Conservation (phyloP, 2,888 invertebrate species). For the Cephus nigrinus region DNA sequence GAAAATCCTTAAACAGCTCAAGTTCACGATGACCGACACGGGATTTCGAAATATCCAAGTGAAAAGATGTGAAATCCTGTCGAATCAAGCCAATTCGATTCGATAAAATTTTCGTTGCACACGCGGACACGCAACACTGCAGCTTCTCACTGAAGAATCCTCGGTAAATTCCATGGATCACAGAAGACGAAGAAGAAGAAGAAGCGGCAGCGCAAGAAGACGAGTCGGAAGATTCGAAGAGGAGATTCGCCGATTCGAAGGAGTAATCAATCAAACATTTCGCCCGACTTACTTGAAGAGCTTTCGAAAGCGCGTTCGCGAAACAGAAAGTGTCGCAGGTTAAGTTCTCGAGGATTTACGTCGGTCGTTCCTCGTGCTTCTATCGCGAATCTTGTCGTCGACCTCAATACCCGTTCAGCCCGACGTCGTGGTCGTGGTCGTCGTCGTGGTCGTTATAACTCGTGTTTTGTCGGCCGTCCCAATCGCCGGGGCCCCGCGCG, state of each 20-base stretch:
- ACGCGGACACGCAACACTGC: too few relatives aligned
- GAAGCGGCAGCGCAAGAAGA: not conserved
- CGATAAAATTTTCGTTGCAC: too few relatives aligned
- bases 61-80: too few relatives aligned
- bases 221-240: not conserved
- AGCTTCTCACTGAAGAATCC: too few relatives aligned
- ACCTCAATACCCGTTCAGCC: slow-evolving; percentile 5
- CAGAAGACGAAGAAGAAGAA: not conserved
- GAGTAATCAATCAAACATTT: not conserved
- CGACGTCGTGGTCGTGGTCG: slow-evolving; percentile 24
- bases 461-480: slow-evolving; percentile 54
- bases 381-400: slow-evolving; percentile 24
- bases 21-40: too few relatives aligned
- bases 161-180: too few relatives aligned
- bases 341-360: slow-evolving; percentile 7
- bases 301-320: not conserved
- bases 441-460: slow-evolving; percentile 25
- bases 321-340: not conserved
- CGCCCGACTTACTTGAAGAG: not conserved
- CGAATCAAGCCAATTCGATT: too few relatives aligned
- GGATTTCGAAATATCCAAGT: too few relatives aligned
- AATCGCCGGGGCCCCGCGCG: slow-evolving; percentile 66
- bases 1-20: too few relatives aligned
- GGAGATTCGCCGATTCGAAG: not conserved
- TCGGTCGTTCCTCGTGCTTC: slow-evolving; percentile 30